Evolutionary conservation across 2,888 invertebrate species (phyloP).

Genomic region (Cecidostiba fungosa): DNA sequence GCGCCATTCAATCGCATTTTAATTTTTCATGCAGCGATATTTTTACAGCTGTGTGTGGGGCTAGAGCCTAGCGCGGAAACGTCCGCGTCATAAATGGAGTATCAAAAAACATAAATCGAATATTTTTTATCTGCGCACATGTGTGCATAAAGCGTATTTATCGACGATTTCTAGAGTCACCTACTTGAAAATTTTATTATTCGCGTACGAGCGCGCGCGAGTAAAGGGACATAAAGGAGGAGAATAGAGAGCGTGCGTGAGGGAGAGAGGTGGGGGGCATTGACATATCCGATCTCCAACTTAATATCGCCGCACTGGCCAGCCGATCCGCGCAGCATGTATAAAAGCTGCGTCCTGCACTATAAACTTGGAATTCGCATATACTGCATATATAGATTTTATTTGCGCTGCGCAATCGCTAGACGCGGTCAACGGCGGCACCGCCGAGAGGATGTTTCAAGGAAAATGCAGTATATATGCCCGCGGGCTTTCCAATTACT

Average conservation of each 20-base stretch:
- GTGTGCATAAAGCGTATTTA: constrained; percentile 38
- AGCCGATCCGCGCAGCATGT: background rate
- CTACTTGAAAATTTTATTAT: constrained; percentile 50
- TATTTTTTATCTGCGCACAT: constrained; percentile 27
- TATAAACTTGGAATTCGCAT: constrained; percentile 7
- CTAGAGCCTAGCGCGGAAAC: background rate
- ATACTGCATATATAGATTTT: background rate
- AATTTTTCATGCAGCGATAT: background rate
- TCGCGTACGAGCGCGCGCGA: background rate
- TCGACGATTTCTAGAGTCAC: constrained; percentile 35
- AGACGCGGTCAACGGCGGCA: background rate
- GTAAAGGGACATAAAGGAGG: background rate
- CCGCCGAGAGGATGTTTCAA: too few species aligned
- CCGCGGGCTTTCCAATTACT: constrained; percentile 44
- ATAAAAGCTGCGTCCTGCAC: background rate
- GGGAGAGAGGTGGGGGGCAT: background rate
- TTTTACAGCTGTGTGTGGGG: background rate
- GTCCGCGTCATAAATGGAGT: background rate
- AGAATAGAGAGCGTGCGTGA: background rate
- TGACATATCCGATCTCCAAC: constrained; percentile 7
- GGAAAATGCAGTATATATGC: too few species aligned
- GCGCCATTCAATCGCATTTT: background rate
- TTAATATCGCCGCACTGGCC: background rate
- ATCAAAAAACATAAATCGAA: constrained; percentile 45
- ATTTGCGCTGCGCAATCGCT: constrained; percentile 6